These are phyloP conservation scores for Danio choprae DNA, from an alignment of 2,797 vertebrate genomes.

Conservation along the genomic window DNA sequence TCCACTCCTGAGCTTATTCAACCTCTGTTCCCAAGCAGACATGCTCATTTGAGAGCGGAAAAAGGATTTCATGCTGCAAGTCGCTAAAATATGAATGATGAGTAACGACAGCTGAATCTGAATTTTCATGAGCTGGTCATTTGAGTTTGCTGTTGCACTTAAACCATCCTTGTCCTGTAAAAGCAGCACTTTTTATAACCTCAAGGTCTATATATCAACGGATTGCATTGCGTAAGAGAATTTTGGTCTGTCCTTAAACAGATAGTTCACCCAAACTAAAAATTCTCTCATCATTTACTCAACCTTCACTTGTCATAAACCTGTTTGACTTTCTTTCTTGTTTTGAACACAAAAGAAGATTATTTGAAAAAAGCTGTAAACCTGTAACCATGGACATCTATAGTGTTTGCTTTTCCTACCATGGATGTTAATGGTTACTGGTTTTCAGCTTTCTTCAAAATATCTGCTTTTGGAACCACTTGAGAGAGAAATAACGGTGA, in stretches of 20 bases:
- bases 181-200: background rate
- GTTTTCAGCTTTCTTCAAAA: too few species aligned
- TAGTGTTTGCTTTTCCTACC: too few species aligned
- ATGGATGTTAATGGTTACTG: too few species aligned
- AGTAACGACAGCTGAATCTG: background rate
- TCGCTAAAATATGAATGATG: background rate
- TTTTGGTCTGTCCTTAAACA: too few species aligned
- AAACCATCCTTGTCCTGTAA: background rate
- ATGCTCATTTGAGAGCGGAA: conserved; percentile 1
- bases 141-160: background rate
- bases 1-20: background rate
- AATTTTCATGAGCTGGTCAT: background rate
- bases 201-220: background rate
- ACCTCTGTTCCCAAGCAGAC: background rate
- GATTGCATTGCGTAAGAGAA: background rate
- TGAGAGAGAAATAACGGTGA: too few species aligned
- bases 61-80: background rate
- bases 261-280: too few species aligned
- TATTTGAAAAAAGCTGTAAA: too few species aligned
- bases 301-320: too few species aligned
- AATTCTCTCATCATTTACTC: too few species aligned
- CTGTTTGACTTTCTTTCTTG: too few species aligned
- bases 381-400: too few species aligned
- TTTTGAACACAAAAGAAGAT: too few species aligned
- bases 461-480: background rate